phyloP scores from a whole-genome alignment of 2,113 vertebrate species.

The Oncorhynchus kisutch region DNA sequence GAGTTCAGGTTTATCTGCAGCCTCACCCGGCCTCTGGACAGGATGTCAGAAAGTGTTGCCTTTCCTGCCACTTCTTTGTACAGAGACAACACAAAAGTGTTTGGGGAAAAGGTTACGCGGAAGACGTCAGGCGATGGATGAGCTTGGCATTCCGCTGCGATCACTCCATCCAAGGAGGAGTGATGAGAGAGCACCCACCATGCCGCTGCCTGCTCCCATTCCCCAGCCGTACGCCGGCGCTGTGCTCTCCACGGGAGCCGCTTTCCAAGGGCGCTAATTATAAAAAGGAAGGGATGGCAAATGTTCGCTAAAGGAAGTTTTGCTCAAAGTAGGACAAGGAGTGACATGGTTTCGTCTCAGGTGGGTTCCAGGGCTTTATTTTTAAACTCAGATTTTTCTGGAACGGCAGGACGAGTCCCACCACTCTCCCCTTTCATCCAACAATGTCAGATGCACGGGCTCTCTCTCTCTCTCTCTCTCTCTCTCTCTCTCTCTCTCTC shows the following conservation, averaged over 20 bases:
- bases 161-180: conserved; percentile 23
- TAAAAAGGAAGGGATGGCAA: conserved; percentile 53
- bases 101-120: too few relatives aligned
- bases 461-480: background rate
- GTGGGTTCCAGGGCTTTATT: conserved; percentile 76
- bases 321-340: conserved; percentile 74
- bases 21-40: too few relatives aligned
- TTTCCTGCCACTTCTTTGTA: too few relatives aligned
- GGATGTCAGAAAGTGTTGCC: too few relatives aligned
- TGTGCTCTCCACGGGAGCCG: conserved; percentile 8
- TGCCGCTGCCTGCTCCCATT: background rate
- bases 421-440: conserved; percentile 51
- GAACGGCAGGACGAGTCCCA: conserved; percentile 70
- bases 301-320: conserved; percentile 57
- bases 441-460: conserved; percentile 46
- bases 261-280: conserved; percentile 56
- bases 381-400: conserved; percentile 67
- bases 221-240: background rate
- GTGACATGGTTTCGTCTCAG: conserved; percentile 77
- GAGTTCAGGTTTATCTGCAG: too few relatives aligned
- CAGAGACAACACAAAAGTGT: too few relatives aligned
- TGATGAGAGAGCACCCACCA: conserved; percentile 3
- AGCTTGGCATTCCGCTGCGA: conserved; percentile 22
- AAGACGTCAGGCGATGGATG: conserved; percentile 22
- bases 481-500: background rate